Evolutionary conservation across 2,888 invertebrate genomes (phyloP).

Genomic region (Amphiduros pacificus): DNA sequence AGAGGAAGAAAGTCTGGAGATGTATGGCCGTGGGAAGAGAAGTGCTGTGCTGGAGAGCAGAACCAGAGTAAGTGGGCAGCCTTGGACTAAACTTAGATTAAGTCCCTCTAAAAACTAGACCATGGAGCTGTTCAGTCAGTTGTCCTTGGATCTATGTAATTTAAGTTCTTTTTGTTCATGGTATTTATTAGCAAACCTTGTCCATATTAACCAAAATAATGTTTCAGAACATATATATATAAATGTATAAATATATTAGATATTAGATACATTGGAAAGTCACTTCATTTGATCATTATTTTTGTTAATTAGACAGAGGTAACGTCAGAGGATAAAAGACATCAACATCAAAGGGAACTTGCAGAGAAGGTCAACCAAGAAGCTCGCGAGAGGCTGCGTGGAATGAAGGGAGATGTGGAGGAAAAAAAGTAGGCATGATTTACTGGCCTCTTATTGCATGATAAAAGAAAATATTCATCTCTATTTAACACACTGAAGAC

Average conservation of each 20-base stretch:
- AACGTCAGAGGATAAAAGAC: conserved; percentile 95
- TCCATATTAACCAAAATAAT: too few relatives aligned
- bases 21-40: conserved; percentile 76
- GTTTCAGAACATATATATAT: too few relatives aligned
- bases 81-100: too few relatives aligned
- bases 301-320: conserved; percentile 76
- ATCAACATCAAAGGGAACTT: conserved; percentile 93
- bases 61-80: conserved; percentile 70
- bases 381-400: conserved; percentile 88
- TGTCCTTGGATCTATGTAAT: too few relatives aligned
- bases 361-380: conserved; percentile 87
- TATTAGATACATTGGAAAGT: too few relatives aligned
- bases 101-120: too few relatives aligned
- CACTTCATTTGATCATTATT: conserved; percentile 8
- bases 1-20: conserved; percentile 61
- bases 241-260: too few relatives aligned
- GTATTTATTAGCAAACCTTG: too few relatives aligned
- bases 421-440: conserved; percentile 51
- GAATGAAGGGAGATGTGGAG: conserved; percentile 54
- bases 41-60: conserved; percentile 92
- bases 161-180: too few relatives aligned
- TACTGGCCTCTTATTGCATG: too few relatives aligned
- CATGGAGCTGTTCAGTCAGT: too few relatives aligned
- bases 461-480: neutral
- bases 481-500: neutral